These are phyloP conservation scores for Digitonthophagus gazella DNA, from an alignment of 2,888 invertebrate genomes.

Conservation along the genomic window DNA sequence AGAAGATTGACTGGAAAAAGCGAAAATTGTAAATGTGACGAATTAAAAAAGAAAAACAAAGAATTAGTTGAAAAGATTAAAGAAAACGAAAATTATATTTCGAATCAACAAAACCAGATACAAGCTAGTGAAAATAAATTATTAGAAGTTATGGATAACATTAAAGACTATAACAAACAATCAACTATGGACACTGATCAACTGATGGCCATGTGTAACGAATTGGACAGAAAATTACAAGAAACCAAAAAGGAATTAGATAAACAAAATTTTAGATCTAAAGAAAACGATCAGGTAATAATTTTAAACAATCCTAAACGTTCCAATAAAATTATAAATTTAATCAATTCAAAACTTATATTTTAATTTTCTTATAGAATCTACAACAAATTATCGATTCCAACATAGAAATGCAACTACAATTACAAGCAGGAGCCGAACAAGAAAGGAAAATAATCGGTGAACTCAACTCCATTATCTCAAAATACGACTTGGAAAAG, in stretches of 20 bases:
- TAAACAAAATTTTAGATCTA: not conserved
- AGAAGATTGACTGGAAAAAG: conserved; percentile 6
- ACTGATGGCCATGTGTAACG: conserved; percentile 8
- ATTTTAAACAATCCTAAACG: not conserved
- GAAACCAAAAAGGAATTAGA: conserved; percentile 9
- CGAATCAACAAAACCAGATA: conserved; percentile 20
- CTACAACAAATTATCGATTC: not conserved
- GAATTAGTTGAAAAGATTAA: conserved; percentile 22
- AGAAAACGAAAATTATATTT: conserved; percentile 24
- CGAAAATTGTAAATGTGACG: not conserved
- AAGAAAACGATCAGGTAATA: not conserved
- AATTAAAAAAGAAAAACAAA: conserved; percentile 20
- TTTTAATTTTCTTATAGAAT: too few relatives aligned
- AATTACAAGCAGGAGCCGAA: not conserved
- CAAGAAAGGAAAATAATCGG: too few relatives aligned
- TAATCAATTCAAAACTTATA: too few relatives aligned
- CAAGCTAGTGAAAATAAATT: conserved; percentile 22
- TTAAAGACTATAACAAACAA: conserved; percentile 4
- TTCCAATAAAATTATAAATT: not conserved
- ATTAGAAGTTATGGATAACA: conserved; percentile 15
- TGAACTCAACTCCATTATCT: not conserved
- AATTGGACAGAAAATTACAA: conserved; percentile 19
- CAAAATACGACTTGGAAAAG: not conserved
- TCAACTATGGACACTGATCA: conserved; percentile 16
- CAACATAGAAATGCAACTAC: conserved; percentile 8